Conservation (phyloP, 2,797 vertebrate genomes). For the Acanthurus leucopareius region DNA sequence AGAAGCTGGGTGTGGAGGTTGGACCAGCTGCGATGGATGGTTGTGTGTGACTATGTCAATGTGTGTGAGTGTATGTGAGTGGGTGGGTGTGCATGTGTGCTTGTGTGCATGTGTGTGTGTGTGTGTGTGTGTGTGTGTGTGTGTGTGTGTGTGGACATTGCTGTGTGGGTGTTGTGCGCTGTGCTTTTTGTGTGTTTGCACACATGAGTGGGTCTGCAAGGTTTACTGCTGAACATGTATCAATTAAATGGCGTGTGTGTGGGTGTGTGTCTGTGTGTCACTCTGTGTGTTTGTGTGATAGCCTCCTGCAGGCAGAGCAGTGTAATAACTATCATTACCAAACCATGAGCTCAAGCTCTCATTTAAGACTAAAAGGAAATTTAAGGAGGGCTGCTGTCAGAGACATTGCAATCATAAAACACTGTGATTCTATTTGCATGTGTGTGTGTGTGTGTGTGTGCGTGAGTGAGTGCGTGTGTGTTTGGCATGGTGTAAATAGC, state of each 20-base stretch:
- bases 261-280: slow-evolving; percentile 21
- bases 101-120: slow-evolving; percentile 31
- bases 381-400: slow-evolving; percentile 55
- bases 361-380: slow-evolving; percentile 74
- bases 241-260: slow-evolving; percentile 24
- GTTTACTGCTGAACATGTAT: slow-evolving; percentile 45
- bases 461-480: slow-evolving; percentile 6
- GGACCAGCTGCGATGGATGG: slow-evolving; percentile 58
- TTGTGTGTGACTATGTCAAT: slow-evolving; percentile 35
- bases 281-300: slow-evolving; percentile 29
- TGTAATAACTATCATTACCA: slow-evolving; percentile 78
- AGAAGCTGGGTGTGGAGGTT: slow-evolving; percentile 64
- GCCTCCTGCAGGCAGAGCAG: slow-evolving; percentile 65
- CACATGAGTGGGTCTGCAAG: slow-evolving; percentile 22
- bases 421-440: not conserved
- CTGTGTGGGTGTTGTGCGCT: slow-evolving; percentile 12
- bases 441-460: slow-evolving; percentile 7
- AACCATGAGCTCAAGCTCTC: slow-evolving; percentile 61
- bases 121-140: slow-evolving; percentile 21
- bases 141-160: slow-evolving; percentile 28
- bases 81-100: no score
- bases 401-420: slow-evolving; percentile 33
- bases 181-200: slow-evolving; percentile 11
- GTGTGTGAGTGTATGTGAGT: slow-evolving; percentile 16
- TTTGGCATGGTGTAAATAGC: not conserved